Evolutionary conservation across 1,140 invertebrate species (phyloP).

Genomic region (Leptinotarsa undecemlineata): DNA sequence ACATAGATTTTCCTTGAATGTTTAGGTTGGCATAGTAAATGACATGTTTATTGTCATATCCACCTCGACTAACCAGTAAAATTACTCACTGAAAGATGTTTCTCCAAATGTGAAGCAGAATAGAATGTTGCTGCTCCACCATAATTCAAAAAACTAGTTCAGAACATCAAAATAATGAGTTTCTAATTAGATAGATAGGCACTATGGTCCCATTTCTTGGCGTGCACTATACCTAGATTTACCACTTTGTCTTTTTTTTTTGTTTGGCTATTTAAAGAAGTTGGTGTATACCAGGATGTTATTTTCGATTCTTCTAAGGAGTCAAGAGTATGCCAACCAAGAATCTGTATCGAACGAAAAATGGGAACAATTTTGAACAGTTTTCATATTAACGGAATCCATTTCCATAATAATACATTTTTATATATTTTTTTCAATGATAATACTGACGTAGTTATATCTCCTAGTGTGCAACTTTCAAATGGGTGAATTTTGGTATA

Average conservation of each 20-base stretch:
- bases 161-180: slow-evolving; percentile 15
- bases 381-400: neutral
- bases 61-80: slow-evolving; percentile 1
- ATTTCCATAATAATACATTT: too few species aligned
- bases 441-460: too few species aligned
- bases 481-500: too few species aligned
- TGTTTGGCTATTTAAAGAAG: neutral
- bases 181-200: slow-evolving; percentile 19
- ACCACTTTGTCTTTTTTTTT: neutral
- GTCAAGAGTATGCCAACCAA: too few species aligned
- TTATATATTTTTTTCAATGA: too few species aligned
- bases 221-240: neutral
- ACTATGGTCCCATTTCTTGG: neutral
- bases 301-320: neutral
- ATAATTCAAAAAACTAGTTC: neutral
- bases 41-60: slow-evolving; percentile 2
- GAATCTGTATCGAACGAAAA: neutral
- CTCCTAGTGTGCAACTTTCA: too few species aligned
- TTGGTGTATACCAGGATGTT: neutral
- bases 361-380: neutral
- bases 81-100: slow-evolving; percentile 23
- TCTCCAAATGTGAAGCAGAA: neutral
- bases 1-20: neutral
- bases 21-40: slow-evolving; percentile 21
- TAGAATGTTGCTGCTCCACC: slow-evolving; percentile 27